phyloP scores from a whole-genome alignment of 2,888 invertebrate species.

The Andrena flavipes region DNA sequence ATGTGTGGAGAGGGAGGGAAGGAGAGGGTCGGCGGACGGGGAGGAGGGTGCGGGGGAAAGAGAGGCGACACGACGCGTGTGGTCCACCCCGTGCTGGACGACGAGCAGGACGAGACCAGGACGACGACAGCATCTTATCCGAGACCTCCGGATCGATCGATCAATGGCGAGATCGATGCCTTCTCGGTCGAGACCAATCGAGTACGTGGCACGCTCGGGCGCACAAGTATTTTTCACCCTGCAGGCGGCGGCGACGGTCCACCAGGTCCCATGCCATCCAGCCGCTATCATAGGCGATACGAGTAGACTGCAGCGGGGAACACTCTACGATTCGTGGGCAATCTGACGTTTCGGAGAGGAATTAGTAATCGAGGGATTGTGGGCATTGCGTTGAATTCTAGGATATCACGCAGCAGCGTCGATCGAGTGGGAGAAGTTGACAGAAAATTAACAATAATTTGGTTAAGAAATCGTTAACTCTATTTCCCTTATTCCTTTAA shows the following conservation, averaged over 20 bases:
- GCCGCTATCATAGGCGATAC: slow-evolving; percentile 27
- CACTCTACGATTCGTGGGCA: not conserved
- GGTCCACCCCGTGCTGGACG: slow-evolving; percentile 75
- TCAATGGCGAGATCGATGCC: slow-evolving; percentile 78
- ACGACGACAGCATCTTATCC: slow-evolving; percentile 78
- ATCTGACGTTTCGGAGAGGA: not conserved
- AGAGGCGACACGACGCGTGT: slow-evolving; percentile 79
- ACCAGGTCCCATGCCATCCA: not conserved
- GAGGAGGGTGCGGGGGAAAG: slow-evolving; percentile 48
- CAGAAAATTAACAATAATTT: too few species aligned
- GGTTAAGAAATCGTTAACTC: too few species aligned
- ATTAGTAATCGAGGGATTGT: too few species aligned
- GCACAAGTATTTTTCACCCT: slow-evolving; percentile 77
- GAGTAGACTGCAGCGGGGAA: not conserved
- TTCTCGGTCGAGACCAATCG: slow-evolving; percentile 66
- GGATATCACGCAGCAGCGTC: too few species aligned
- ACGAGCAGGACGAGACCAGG: slow-evolving; percentile 76
- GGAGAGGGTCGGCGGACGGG: not conserved
- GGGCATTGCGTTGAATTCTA: too few species aligned
- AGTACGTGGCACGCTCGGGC: slow-evolving; percentile 71
- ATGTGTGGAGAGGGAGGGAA: not conserved
- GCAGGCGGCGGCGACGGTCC: slow-evolving; percentile 54
- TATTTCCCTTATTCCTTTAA: too few species aligned
- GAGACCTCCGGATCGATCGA: slow-evolving; percentile 76
- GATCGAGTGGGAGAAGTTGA: too few species aligned